phyloP scores from a whole-genome alignment of 53 echinoderm and acorn worm genomes.

The Temnopleurus reevesii region DNA sequence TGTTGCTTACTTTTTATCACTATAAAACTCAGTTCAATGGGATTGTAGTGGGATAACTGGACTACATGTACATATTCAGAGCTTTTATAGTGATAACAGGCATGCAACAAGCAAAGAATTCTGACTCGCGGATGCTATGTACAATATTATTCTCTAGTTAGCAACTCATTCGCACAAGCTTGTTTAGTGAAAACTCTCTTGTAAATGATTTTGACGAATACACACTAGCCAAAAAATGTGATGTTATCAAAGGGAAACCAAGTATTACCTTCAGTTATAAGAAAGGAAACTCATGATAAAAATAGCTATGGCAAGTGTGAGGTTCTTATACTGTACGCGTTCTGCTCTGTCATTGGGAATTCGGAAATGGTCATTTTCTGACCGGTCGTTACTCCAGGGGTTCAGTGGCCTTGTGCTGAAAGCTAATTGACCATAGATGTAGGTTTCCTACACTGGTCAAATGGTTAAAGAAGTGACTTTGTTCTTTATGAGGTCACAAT shows the following conservation, averaged over 20 bases:
- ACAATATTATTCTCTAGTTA: too few relatives aligned
- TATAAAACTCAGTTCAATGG: too few relatives aligned
- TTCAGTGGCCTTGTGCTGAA: background rate
- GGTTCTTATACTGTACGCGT: background rate
- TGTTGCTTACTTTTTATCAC: too few relatives aligned
- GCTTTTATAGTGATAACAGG: too few relatives aligned
- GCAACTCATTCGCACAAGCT: too few relatives aligned
- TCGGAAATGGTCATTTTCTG: background rate
- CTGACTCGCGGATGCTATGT: too few relatives aligned
- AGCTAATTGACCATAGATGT: background rate
- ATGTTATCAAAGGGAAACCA: background rate
- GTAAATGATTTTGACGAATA: too few relatives aligned
- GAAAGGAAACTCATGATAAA: background rate
- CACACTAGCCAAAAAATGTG: too few relatives aligned
- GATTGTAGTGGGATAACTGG: too few relatives aligned
- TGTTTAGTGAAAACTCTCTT: too few relatives aligned
- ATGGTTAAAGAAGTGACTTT: slow-evolving; percentile 11
- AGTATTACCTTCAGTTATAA: background rate
- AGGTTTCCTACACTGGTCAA: slow-evolving; percentile 8
- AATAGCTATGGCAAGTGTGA: background rate
- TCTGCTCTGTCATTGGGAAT: background rate
- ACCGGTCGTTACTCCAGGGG: background rate
- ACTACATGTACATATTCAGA: too few relatives aligned
- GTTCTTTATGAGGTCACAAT: background rate
- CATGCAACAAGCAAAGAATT: too few relatives aligned